Conservation (phyloP, 2,888 invertebrate genomes). For the Dasysyrphus albostriatus region DNA sequence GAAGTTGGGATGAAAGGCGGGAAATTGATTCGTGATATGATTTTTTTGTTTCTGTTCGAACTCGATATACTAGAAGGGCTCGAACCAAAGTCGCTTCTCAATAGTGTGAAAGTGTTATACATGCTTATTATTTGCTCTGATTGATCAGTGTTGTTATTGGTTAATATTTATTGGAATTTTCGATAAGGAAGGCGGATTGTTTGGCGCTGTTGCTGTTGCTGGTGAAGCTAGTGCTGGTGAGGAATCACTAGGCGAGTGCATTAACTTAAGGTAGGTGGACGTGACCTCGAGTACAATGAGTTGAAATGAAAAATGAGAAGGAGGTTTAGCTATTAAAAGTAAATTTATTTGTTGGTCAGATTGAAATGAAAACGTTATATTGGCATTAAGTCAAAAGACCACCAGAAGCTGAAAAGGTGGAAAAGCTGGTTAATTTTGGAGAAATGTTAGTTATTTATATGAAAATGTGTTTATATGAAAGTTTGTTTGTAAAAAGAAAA, state of each 20-base stretch:
- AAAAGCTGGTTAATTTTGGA: neutral
- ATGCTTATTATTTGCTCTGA: constrained; percentile 70
- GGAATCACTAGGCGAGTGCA: constrained; percentile 51
- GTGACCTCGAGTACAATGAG: constrained; percentile 42
- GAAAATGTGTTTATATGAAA: too few species aligned
- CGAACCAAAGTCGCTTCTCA: constrained; percentile 34
- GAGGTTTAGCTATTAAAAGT: constrained; percentile 7
- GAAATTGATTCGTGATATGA: constrained; percentile 66
- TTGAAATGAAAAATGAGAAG: constrained; percentile 43
- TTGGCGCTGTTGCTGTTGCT: constrained; percentile 6
- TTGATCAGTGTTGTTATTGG: constrained; percentile 70
- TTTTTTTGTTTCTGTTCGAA: neutral
- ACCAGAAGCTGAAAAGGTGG: neutral
- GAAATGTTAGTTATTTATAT: neutral
- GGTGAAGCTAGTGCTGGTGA: neutral
- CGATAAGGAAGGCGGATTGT: constrained; percentile 21
- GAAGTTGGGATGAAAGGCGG: constrained; percentile 28
- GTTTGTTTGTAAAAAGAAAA: too few species aligned
- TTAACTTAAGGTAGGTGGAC: constrained; percentile 70
- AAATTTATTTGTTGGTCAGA: neutral
- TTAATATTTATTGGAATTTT: constrained; percentile 65
- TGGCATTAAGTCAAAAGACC: neutral
- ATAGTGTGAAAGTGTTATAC: constrained; percentile 72
- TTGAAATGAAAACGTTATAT: neutral
- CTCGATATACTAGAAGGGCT: neutral